Evolutionary conservation across 2,113 vertebrate species (phyloP).

Genomic region (Podocnemis expansa): DNA sequence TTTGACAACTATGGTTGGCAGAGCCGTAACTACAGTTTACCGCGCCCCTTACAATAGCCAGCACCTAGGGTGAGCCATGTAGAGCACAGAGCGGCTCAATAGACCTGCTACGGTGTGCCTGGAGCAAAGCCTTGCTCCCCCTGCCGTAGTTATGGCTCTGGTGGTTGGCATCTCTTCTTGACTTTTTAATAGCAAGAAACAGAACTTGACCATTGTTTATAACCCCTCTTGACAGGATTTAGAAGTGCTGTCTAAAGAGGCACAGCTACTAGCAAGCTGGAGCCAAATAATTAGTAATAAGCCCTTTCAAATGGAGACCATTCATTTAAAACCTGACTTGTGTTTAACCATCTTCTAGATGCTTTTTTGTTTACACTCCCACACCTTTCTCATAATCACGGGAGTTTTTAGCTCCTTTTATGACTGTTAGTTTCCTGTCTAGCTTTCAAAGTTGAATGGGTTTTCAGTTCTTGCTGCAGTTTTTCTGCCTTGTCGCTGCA

Average conservation of each 20-base stretch:
- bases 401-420: not conserved
- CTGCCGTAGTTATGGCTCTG: no score
- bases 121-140: no score
- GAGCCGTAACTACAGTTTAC: no score
- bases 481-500: not conserved
- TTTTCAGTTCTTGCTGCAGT: not conserved
- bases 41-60: no score
- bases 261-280: not conserved
- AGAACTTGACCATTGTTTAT: not conserved
- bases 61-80: no score
- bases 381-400: not conserved
- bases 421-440: not conserved
- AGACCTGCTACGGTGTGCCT: no score
- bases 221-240: not conserved
- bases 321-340: not conserved
- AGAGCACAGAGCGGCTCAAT: no score
- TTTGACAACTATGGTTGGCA: not conserved
- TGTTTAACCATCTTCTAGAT: not conserved
- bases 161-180: not conserved
- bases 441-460: not conserved
- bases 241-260: not conserved
- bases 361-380: not conserved
- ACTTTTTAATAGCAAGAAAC: not conserved
- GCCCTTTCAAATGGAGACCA: not conserved
- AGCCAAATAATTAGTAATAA: not conserved